Evolutionary conservation across 1,140 invertebrate species (phyloP), one percentile per base, ranked within the genome.

Genomic region (Trichogramma pretiosum): DNA sequence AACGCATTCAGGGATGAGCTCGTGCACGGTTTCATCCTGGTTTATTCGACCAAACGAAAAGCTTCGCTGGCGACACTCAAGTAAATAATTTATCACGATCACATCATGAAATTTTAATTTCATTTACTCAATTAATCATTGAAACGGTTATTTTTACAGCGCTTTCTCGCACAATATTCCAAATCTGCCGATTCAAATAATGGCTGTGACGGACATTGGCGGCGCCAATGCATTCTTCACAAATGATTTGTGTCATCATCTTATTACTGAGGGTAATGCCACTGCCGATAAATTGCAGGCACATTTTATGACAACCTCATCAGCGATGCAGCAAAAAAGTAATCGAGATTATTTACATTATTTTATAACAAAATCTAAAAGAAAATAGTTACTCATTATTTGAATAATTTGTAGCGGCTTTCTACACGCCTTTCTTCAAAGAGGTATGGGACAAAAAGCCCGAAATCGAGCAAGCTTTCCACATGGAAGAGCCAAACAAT

Each of bases 381-480:
- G 19, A 19, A 11, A 30, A 18, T 18, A 28, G 11, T 10, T n/a
- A 34, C 3, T 21, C 5, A 50, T 45, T 46, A 36, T 53, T n/a
- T n/a, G n/a, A n/a, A n/a, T n/a, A n/a, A n/a, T 53, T 74, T 79
- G 3, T 67, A 93, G 90, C 89, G 61, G 89, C 89, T 32, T 93
- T 93, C 70, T 97, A 93, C 67, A 91, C 88, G 36, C 91, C 90
- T 40, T 97, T 98, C 73, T 92, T 97, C 70, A 91, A 93, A 66
- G 89, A 92, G 68, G 89, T 92, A 13, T 94, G 90, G 89, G 90
- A 94, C 59, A 88, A 91, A 57, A 94, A 96, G 58, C 88, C 89
- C 24, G 89, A 94, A 72, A 93, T 94, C 46, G 93, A 96, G 63
- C 86, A 89, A 63, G 87, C 87, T 2, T 89, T 94, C 68, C 84